A percentile compares a stretch with the other conserved stretches of the same genome.
These are phyloP conservation scores for Cynopterus sphinx DNA, from an alignment of 2,797 vertebrate genomes.

Conservation along the genomic window DNA sequence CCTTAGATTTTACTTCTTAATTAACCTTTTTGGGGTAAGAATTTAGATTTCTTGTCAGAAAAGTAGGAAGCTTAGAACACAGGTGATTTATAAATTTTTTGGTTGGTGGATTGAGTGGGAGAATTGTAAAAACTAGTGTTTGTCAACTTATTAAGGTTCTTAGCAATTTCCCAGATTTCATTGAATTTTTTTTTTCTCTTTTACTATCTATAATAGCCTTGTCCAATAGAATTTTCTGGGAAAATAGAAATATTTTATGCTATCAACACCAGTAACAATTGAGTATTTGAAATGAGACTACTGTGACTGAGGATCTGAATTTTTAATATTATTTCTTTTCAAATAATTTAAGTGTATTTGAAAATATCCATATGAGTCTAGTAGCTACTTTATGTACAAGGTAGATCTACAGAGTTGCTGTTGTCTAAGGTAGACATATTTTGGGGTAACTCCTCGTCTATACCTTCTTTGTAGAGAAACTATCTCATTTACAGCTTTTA, in stretches of 20 bases:
- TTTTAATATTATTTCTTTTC: slow-evolving; percentile 1
- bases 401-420: neutral
- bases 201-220: neutral
- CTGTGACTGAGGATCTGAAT: neutral
- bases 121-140: neutral
- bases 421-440: neutral
- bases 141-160: neutral
- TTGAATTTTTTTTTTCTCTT: neutral
- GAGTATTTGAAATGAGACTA: neutral
- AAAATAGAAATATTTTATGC: neutral
- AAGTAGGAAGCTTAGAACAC: neutral
- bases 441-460: neutral
- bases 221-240: neutral
- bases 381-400: neutral
- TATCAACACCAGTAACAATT: neutral
- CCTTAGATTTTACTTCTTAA: neutral
- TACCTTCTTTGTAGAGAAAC: neutral
- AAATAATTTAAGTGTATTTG: neutral
- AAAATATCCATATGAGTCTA: neutral
- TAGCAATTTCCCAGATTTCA: neutral
- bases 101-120: neutral
- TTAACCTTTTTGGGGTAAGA: neutral
- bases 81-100: slow-evolving; percentile 4
- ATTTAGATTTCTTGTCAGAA: slow-evolving; percentile 32
- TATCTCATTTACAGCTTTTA: neutral